phyloP scores from a whole-genome alignment of 1,140 invertebrate species.

The Diachasmimorpha longicaudata region DNA sequence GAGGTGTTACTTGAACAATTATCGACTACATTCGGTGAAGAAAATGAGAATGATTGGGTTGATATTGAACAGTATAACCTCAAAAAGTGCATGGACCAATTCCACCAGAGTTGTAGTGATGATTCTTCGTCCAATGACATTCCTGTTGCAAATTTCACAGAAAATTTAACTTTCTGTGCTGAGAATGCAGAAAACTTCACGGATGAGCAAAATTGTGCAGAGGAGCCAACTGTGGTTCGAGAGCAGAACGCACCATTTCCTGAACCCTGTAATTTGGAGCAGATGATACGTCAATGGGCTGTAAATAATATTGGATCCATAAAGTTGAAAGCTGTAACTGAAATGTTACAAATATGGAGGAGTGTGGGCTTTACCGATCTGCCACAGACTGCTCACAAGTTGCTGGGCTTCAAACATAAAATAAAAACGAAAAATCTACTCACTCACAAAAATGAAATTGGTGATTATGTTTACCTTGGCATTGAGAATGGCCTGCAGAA shows the following conservation, averaged over 20 bases:
- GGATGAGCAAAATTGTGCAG: no score
- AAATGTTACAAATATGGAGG: neutral
- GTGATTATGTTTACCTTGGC: neutral
- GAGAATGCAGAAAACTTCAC: no score
- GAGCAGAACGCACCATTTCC: neutral
- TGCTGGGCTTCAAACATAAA: neutral
- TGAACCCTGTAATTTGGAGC: neutral
- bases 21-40: no score
- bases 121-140: no score
- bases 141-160: no score
- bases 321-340: neutral
- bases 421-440: neutral
- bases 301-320: neutral
- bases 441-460: neutral
- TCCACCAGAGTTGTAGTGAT: no score
- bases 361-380: neutral
- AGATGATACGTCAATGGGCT: neutral
- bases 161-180: no score
- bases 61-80: no score
- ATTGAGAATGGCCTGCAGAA: neutral
- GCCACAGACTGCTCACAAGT: neutral
- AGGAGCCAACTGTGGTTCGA: neutral
- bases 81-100: no score
- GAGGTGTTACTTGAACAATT: no score
- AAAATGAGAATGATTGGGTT: no score